phyloP scores from a whole-genome alignment of 1,140 invertebrate genomes.

The Antheraea pernyi region DNA sequence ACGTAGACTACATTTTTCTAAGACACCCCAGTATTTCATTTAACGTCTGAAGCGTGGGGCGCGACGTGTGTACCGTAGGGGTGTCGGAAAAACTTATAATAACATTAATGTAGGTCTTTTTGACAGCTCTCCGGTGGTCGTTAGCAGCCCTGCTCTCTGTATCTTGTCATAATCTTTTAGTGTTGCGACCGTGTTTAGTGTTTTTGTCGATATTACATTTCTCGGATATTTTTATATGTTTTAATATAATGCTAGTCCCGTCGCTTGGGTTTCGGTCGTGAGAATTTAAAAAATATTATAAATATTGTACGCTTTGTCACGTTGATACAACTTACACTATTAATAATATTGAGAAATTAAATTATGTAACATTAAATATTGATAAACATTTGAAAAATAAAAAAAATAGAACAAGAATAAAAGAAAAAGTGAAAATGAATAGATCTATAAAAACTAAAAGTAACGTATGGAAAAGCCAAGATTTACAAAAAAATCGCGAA shows the following conservation, averaged over 20 bases:
- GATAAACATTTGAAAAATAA: no score
- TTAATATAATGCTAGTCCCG: neutral
- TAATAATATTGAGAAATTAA: no score
- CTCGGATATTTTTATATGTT: neutral
- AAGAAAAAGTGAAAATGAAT: no score
- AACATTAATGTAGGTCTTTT: constrained; percentile 77
- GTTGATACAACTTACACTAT: no score
- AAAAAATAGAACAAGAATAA: no score
- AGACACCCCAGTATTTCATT: constrained; percentile 26
- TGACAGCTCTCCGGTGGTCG: constrained; percentile 71
- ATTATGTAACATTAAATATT: no score
- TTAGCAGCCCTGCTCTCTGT: constrained; percentile 72
- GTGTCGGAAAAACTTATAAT: constrained; percentile 73
- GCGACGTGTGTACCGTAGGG: constrained; percentile 19
- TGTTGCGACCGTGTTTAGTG: constrained; percentile 25
- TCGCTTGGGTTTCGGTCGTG: no score
- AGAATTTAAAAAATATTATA: no score
- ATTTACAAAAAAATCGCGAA: no score
- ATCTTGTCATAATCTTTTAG: constrained; percentile 76
- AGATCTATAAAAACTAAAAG: no score
- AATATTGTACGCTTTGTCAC: no score
- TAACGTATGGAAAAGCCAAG: no score
- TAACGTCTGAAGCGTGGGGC: constrained; percentile 21
- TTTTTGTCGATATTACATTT: constrained; percentile 16
- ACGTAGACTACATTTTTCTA: constrained; percentile 2